These are phyloP conservation scores for Liasis olivaceus DNA, from an alignment of 2,797 vertebrate genomes.

Conservation along the genomic window DNA sequence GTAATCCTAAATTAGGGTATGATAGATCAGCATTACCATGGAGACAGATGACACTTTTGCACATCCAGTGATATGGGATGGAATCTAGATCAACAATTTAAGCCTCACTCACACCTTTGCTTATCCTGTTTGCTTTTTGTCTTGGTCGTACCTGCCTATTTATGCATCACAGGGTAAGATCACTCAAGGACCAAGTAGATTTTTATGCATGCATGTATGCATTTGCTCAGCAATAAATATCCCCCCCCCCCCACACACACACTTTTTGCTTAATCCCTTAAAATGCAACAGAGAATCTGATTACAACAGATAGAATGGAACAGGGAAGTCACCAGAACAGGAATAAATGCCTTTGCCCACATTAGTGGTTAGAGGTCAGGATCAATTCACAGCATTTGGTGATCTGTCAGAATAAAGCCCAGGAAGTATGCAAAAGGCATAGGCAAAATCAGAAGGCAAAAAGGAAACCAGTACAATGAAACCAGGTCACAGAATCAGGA, in stretches of 20 bases:
- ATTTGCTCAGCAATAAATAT: background rate
- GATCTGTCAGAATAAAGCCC: background rate
- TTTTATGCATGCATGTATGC: background rate
- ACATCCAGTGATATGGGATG: background rate
- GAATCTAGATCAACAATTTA: background rate
- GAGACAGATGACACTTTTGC: background rate
- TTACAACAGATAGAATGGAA: background rate
- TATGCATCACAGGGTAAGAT: background rate
- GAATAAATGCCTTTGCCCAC: too few species aligned
- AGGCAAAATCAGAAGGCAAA: background rate
- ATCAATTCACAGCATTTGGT: too few species aligned
- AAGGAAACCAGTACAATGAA: background rate
- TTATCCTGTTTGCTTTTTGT: background rate
- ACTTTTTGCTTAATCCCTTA: background rate
- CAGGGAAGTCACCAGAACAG: background rate
- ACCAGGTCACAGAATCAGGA: background rate
- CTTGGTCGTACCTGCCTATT: background rate
- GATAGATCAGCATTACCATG: background rate
- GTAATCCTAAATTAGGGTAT: background rate
- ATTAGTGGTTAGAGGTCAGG: too few species aligned
- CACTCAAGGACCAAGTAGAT: background rate
- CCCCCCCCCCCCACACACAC: too few species aligned
- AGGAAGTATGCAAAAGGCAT: background rate
- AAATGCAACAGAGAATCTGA: too few species aligned
- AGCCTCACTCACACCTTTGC: background rate